Evolutionary conservation across 1,140 invertebrate genomes (phyloP).

Genomic region (Onthophagus taurus): DNA sequence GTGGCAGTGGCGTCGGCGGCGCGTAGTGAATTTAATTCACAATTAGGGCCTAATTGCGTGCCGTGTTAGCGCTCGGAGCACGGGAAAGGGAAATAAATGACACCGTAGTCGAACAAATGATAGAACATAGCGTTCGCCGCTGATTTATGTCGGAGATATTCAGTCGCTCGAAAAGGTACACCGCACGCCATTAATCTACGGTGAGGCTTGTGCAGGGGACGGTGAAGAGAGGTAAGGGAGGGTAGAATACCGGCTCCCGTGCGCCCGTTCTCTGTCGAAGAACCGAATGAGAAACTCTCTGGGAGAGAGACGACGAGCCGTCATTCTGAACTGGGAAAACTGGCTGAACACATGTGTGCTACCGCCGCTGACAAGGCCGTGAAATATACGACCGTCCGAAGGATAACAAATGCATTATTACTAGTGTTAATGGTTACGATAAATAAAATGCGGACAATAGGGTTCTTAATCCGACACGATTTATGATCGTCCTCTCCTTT

Average conservation of each 20-base stretch:
- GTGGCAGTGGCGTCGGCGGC: too few species aligned
- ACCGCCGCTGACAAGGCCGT: slow-evolving; percentile 28
- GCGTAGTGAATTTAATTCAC: slow-evolving; percentile 8
- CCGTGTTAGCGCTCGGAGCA: background rate
- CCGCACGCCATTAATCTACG: slow-evolving; percentile 32
- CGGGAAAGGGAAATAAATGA: slow-evolving; percentile 25
- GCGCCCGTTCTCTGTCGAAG: background rate
- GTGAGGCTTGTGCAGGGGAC: too few species aligned
- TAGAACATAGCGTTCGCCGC: slow-evolving; percentile 27
- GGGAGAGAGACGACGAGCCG: background rate
- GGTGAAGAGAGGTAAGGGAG: too few species aligned
- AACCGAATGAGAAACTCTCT: background rate
- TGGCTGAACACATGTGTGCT: slow-evolving; percentile 23
- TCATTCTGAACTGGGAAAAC: background rate
- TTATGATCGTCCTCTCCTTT: slow-evolving; percentile 23
- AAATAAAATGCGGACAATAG: slow-evolving; percentile 38
- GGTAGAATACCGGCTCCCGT: slow-evolving; percentile 24
- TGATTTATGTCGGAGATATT: slow-evolving; percentile 33
- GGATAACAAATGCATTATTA: slow-evolving; percentile 40
- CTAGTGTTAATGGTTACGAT: slow-evolving; percentile 38
- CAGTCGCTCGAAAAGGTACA: slow-evolving; percentile 30
- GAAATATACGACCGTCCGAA: slow-evolving; percentile 36
- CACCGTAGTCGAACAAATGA: slow-evolving; percentile 29
- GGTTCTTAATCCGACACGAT: slow-evolving; percentile 37
- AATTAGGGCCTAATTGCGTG: slow-evolving; percentile 4